Base-by-base conservation (phyloP, 2,113 vertebrate species). In the Oryzias curvinotus region DNA sequence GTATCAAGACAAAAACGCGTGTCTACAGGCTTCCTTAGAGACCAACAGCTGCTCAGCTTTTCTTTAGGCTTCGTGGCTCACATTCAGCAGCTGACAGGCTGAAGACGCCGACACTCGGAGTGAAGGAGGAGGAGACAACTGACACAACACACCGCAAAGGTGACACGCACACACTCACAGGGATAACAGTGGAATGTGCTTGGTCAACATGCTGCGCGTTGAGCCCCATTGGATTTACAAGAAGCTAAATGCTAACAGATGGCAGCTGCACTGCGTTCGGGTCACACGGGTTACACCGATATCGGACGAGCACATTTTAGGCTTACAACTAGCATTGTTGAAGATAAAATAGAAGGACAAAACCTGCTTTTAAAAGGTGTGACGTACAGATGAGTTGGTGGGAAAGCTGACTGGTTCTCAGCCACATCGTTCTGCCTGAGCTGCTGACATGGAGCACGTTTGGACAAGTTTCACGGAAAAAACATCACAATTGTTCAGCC, bases 221-320 rank as follows among this genome's bases (percentile, higher is more conserved):
- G 46, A 60, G 10, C 58, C 47, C 0, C 50, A 47, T 75, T 55
- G 62, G 58, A 59, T 62, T 45, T 41, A 68, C 47, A 18, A 17
- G 47, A 30, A 78, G 69, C 68, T 78, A 71, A 77, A 48, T 58
- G 78, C 57, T 65, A 75, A 66, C 72, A 77, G 36, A 73, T 62
- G 70, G 64, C 46, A 59, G 13, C 45, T 30, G 50, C 5, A 46
- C 16, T 23, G 42, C 52, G 51, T 47, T 7, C 21, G 5, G 25
- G 30, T n/a, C 46, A 26, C 26, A 55, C 42, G 2, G 12, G 41
- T 56, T 19, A 15, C 14, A 6, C 14, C 4, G 44, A 17, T 7
- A 68, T 36, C 36, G 10, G 36, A 1, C 8, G 10, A 36, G 36
- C 8, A 2, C 36, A 36, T 36, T 36, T 36, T 36, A 12, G 12